Base-by-base conservation (phyloP, 2,888 invertebrate genomes). In the Congeria kusceri region DNA sequence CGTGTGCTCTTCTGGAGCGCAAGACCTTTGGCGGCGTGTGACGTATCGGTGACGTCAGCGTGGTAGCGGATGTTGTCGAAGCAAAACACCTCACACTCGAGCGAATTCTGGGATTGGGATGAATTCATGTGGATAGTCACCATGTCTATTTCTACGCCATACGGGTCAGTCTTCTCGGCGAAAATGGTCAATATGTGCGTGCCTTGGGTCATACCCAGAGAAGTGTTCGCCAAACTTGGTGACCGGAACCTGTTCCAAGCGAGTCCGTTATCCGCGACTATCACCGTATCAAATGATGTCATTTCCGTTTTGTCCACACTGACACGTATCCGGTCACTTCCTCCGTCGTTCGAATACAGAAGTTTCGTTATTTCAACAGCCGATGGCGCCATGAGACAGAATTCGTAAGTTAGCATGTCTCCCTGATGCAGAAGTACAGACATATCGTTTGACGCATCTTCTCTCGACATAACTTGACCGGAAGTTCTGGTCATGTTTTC, bases 111-210 rank as follows among this genome's bases (percentile, higher is more conserved):
- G 13, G 56, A 73, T n/a, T 80, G 69, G 27, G 65, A 62, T 4
- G 65, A 70, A 75, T 80, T 78, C 44, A 73, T 57, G 44, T 84
- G 59, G 7, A 89, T 23, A 3, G 64, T 74, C 18, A 87, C 62
- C 28, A 68, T 62, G 66, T 89, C 88, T 9, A 90, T 71, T 75
- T 90, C 89, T 2, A 89, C 73, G 15, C 88, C 88, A 74, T 85
- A 82, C 20, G 39, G 49, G 65, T 87, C 87, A 0, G 85, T 44
- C 9, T 71, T 23, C 9, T 76, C 67, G 18, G 86, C 76, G 9
- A 56, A 58, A 4, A 88, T 25, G 3, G 66, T 70, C 3, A 88
- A 39, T 2, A 61, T 78, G 44, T 87, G 85, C 20, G 80, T 49
- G 7, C 87, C 87, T 27, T 81, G 72, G 13, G 71, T 49, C 5